These are phyloP conservation scores for Gymnorhina tibicen DNA, from an alignment of 2,113 vertebrate genomes.

Conservation along the genomic window DNA sequence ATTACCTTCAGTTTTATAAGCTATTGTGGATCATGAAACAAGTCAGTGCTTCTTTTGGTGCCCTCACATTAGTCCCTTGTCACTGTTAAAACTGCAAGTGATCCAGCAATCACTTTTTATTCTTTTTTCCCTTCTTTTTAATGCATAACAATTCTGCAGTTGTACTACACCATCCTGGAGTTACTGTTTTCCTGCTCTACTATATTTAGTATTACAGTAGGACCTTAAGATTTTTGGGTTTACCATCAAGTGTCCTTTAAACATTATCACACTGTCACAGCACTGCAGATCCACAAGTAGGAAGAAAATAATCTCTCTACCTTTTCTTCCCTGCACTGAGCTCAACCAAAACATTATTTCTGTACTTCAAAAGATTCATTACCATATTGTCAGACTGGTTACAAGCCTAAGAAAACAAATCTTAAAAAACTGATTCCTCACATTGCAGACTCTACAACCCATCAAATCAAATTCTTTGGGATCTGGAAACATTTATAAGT, in stretches of 20 bases:
- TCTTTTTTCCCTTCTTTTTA: background rate
- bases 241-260: background rate
- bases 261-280: background rate
- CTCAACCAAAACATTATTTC: background rate
- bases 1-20: background rate
- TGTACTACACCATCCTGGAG: background rate
- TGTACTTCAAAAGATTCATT: background rate
- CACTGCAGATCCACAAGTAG: background rate
- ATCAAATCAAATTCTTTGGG: background rate
- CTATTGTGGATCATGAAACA: background rate
- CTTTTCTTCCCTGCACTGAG: background rate
- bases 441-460: background rate
- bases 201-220: background rate
- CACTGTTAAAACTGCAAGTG: background rate
- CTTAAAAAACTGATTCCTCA: background rate
- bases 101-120: background rate
- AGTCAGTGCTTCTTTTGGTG: background rate
- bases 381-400: background rate
- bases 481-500: background rate
- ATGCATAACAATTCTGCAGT: background rate
- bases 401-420: background rate
- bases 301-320: background rate
- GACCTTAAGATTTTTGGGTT: background rate
- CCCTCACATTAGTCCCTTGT: background rate
- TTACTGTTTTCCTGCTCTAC: background rate